Base-by-base conservation (phyloP, 2,888 invertebrate species). In the Julus scanicus region DNA sequence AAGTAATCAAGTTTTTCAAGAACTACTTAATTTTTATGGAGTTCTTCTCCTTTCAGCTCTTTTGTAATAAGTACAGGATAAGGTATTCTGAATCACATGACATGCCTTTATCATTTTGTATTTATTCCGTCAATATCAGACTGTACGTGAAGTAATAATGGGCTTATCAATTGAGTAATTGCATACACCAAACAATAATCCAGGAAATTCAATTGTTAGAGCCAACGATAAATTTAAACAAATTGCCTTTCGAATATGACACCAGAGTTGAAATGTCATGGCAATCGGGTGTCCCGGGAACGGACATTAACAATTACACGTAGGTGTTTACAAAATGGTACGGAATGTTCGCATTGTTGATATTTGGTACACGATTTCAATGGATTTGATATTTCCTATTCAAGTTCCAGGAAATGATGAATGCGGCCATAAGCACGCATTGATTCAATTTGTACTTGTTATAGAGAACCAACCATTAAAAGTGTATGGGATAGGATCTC, bases 191-290 rank as follows among this genome's bases (percentile, higher is more conserved):
- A 63, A 63, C 63, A 63, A 63, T 63, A 63, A 63, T 20, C 20
- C 63, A 63, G 63, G 63, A 63, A 63, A 63, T 63, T 63, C 63
- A 20, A 20, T 63, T 63, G 63, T 63, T 63, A n/a, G n/a, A 63
- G 20, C 44, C 44, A n/a, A 20, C 20, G 20, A 20, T 63, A 8
- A 63, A 63, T 17, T 20, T n/a, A 63, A 63, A 63, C 63, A 63
- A 63, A 63, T 63, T 63, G 63, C 20, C 63, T 63, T 8, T 20
- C 20, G n/a, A 63, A 63, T 63, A 20, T 63, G 63, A 63, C 63
- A 63, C 63, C 63, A 63, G 63, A n/a, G 63, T 63, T 63, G 63
- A 63, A 63, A 63, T 63, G 63, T 63, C 63, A 63, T 63, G 63
- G 63, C 20, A 63, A 20, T 63, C 63, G 63, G 4, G n/a, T 20